Percentiles rank a stretch among this genome's conserved stretches.
phyloP scores from a whole-genome alignment of 2,113 vertebrate species.

The Ciconia boyciana region DNA sequence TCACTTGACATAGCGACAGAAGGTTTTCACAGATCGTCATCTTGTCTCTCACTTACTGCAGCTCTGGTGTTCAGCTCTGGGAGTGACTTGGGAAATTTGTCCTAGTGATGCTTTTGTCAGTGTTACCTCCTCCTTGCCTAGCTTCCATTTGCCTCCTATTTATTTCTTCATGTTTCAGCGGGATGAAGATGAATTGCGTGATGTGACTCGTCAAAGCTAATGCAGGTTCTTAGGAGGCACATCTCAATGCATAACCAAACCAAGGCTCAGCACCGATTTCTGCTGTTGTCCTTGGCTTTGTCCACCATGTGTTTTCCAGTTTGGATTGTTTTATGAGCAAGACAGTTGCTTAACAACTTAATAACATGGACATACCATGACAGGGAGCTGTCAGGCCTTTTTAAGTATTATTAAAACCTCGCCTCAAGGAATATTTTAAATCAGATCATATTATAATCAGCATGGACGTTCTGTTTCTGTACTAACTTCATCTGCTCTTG shows the following conservation, averaged over 20 bases:
- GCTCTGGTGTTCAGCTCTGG: not conserved
- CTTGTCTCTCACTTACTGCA: conserved; percentile 41
- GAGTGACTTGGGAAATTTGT: conserved; percentile 27
- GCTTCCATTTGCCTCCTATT: not conserved
- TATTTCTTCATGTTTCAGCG: not conserved
- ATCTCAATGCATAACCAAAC: not conserved
- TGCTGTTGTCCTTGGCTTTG: conserved; percentile 45
- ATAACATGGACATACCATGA: conserved; percentile 28
- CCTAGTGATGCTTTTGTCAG: conserved; percentile 14
- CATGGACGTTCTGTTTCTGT: not conserved
- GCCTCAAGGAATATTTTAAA: conserved; percentile 37
- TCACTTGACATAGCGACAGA: not conserved
- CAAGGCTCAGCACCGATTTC: not conserved
- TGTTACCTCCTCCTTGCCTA: not conserved
- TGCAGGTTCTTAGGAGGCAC: not conserved
- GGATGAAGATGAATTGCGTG: not conserved
- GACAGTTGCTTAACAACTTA: conserved; percentile 13
- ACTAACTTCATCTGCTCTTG: not conserved
- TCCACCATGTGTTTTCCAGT: conserved; percentile 1
- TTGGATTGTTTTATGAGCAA: not conserved
- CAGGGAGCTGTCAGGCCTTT: conserved; percentile 44
- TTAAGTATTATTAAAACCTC: conserved; percentile 39
- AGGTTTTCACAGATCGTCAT: conserved; percentile 40
- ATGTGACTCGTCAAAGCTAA: not conserved
- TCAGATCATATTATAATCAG: conserved; percentile 39